Base-by-base conservation (phyloP, 2,797 vertebrate genomes). In the Pachyuromys duprasi region DNA sequence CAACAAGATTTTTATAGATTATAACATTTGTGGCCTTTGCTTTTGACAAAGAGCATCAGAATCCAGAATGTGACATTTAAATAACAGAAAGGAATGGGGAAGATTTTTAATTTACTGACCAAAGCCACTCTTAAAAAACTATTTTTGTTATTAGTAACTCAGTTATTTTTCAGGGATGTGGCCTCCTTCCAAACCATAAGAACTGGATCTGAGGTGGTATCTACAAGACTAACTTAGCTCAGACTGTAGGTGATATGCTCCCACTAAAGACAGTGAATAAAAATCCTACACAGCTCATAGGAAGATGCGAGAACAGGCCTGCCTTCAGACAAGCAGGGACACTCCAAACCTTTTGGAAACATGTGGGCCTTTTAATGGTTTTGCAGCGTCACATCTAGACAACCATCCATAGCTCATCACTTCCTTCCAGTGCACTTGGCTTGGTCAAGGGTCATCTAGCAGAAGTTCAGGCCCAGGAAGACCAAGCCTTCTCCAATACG, bases 111-210 rank as follows among this genome's bases (percentile, higher is more conserved):
- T 74, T 93, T 92, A 55, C 93, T 81, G 20, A 49, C 57, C 39
- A 33, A 80, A 95, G 69, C 67, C 93, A 78, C 15, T 75, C 86
- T 96, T 33, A 89, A 87, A 94, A 90, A 74, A 86, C 74, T 88
- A 45, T 55, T 93, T 22, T 88, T 95, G 33, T 86, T 93, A 69
- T 92, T 92, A 76, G 7, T 70, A 96, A 90, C 75, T 92, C 72
- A 86, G 74, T 84, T 96, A 55, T 95, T 97, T 94, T 95, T 63
- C 76, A 96, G 95, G 57, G 76, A 31, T 9, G 11, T 88, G 39
- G 28, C 82, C 84, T 93, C 55, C 76, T 84, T 81, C 36, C 1
- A 97, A 91, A 86, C 15, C 45, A 31, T 95, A 94, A 92, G 24
- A 90, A 20, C 39, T 39, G 69, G 11, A 24, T 95, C 88, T 62